A percentile compares a stretch with the other conserved stretches of the same genome.
phyloP scores from a whole-genome alignment of 2,888 invertebrate genomes.

The Cataglyphis rosenhaueri region DNA sequence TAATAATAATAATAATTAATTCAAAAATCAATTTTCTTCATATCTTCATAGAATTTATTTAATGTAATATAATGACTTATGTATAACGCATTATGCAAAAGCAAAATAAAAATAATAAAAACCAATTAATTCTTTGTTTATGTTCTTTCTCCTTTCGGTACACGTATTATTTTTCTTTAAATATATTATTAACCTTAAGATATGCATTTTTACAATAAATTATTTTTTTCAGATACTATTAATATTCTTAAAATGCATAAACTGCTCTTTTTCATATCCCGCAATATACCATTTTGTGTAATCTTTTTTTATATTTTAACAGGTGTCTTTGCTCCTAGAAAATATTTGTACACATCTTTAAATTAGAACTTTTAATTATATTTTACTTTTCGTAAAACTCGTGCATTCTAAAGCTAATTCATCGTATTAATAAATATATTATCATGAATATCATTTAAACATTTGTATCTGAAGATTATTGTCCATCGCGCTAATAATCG shows the following conservation, averaged over 20 bases:
- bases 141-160: background rate
- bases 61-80: background rate
- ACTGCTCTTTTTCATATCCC: background rate
- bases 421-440: background rate
- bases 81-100: background rate
- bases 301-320: background rate
- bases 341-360: background rate
- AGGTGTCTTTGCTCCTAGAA: background rate
- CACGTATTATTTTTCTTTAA: background rate
- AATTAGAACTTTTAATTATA: background rate
- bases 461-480: background rate
- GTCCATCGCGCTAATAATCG: slow-evolving; percentile 10
- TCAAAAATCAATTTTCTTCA: slow-evolving; percentile 6
- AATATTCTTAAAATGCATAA: background rate
- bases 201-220: background rate
- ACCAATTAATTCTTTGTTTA: background rate
- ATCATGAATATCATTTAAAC: background rate
- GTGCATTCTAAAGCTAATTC: background rate
- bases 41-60: background rate
- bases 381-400: background rate
- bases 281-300: too few species aligned
- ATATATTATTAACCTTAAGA: background rate
- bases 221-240: background rate
- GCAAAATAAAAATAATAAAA: background rate
- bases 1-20: background rate